Conservation (phyloP, 2,113 vertebrate species). For the Oncorhynchus tshawytscha region DNA sequence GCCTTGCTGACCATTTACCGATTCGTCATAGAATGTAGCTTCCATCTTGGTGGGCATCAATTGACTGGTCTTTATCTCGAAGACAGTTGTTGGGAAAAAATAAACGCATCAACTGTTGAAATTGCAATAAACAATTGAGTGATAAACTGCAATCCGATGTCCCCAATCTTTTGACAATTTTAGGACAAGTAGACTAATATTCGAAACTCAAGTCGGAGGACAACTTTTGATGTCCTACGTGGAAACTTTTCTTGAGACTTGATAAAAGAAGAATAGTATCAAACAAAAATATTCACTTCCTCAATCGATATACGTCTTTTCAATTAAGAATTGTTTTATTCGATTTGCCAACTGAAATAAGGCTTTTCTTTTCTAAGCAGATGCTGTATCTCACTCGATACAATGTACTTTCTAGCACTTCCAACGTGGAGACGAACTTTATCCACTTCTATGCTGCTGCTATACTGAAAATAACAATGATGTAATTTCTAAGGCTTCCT, state of each 20-base stretch:
- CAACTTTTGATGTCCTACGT: constrained; percentile 63
- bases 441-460: constrained; percentile 86
- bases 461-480: constrained; percentile 98
- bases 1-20: constrained; percentile 83
- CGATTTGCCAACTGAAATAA: background rate
- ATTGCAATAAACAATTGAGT: constrained; percentile 10
- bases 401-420: constrained; percentile 82
- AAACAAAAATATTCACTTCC: constrained; percentile 20
- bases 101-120: constrained; percentile 10
- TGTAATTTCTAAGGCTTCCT: constrained; percentile 83
- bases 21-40: constrained; percentile 95
- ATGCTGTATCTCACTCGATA: constrained; percentile 53
- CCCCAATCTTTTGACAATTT: constrained; percentile 41
- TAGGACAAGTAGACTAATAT: constrained; percentile 22
- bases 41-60: constrained; percentile 97
- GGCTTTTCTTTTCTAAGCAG: background rate
- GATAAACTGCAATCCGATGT: background rate
- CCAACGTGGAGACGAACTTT: constrained; percentile 92
- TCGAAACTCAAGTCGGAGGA: constrained; percentile 63
- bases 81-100: background rate
- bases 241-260: constrained; percentile 59
- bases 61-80: constrained; percentile 32
- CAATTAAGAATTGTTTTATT: background rate
- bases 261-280: constrained; percentile 15
- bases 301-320: constrained; percentile 7